Conservation (phyloP, 2,888 invertebrate species). For the Ormia ochracea region DNA sequence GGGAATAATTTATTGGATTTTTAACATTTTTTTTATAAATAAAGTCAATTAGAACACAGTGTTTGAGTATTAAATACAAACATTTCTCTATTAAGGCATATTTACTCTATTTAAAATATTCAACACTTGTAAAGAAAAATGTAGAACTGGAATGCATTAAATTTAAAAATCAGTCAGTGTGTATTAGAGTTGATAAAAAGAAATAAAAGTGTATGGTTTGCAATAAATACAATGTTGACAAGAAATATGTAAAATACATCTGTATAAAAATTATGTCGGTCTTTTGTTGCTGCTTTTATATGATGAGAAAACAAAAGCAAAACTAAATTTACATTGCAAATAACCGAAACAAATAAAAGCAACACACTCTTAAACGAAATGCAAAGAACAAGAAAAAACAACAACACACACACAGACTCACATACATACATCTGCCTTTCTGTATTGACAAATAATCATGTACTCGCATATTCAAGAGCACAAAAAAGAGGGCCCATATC, state of each 20-base stretch:
- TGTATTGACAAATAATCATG: not conserved
- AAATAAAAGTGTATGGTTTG: not conserved
- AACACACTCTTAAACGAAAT: not conserved
- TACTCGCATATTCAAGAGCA: not conserved
- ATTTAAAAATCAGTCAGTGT: not conserved
- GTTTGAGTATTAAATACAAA: not conserved
- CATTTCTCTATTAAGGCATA: not conserved
- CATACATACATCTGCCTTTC: not conserved
- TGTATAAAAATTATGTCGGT: not conserved
- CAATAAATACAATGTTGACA: not conserved
- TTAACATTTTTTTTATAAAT: not conserved
- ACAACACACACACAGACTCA: not conserved
- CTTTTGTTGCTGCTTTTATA: not conserved
- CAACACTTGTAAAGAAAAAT: not conserved
- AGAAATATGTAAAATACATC: constrained; percentile 22
- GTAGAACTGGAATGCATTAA: not conserved
- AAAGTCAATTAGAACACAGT: not conserved
- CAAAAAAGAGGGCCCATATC: no score
- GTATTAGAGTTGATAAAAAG: not conserved
- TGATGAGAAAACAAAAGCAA: not conserved
- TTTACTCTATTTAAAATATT: not conserved
- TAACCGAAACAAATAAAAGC: not conserved
- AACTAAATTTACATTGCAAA: constrained; percentile 17
- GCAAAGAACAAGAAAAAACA: not conserved
- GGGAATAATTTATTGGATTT: not conserved